phyloP scores from a whole-genome alignment of 2,888 invertebrate species.

The Drosophila peninsularis region DNA sequence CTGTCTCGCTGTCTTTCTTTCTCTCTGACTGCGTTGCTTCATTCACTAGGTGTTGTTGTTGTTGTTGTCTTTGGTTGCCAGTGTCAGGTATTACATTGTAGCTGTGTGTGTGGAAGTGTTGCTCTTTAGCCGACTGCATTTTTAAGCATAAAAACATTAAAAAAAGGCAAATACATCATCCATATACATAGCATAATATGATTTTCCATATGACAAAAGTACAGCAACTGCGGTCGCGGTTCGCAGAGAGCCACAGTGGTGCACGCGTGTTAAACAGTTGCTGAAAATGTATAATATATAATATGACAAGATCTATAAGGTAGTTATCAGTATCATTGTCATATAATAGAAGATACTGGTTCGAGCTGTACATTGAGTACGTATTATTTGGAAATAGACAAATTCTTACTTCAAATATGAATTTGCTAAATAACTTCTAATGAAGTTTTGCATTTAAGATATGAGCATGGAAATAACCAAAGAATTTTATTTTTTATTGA shows the following conservation, averaged over 20 bases:
- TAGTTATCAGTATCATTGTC: no score
- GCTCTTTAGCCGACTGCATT: slow-evolving; percentile 61
- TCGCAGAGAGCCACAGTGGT: slow-evolving; percentile 41
- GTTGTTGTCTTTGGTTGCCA: slow-evolving; percentile 26
- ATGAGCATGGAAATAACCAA: no score
- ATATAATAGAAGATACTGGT: no score
- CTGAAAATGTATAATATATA: not conserved
- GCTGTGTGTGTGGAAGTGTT: slow-evolving; percentile 39
- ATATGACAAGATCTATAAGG: not conserved
- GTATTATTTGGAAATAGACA: no score
- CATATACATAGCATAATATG: slow-evolving; percentile 74
- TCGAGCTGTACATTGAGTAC: no score
- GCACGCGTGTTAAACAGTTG: not conserved
- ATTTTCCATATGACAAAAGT: slow-evolving; percentile 76
- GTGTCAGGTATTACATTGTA: slow-evolving; percentile 55
- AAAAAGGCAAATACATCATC: slow-evolving; percentile 78
- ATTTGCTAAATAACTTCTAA: no score
- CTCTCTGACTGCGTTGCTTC: slow-evolving; percentile 44
- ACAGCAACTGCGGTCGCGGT: slow-evolving; percentile 51
- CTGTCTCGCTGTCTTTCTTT: slow-evolving; percentile 9
- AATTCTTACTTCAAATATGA: no score
- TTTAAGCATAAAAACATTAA: slow-evolving; percentile 72
- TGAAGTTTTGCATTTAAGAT: no score
- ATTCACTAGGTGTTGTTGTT: slow-evolving; percentile 47
- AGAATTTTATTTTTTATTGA: no score